Evolutionary conservation across 1,140 invertebrate species (phyloP).

Genomic region (Lithobius niger): DNA sequence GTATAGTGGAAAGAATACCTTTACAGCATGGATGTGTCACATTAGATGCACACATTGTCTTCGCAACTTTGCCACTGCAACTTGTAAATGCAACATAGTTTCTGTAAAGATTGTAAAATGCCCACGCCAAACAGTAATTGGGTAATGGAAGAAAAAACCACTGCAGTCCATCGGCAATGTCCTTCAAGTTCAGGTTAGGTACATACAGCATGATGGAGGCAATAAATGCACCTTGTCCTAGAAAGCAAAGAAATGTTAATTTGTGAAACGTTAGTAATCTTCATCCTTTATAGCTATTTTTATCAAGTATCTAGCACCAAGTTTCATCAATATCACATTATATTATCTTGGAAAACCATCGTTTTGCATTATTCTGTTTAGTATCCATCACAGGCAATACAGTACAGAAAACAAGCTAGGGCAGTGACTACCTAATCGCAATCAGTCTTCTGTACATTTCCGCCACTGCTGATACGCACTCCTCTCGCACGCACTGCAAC

Average conservation of each 20-base stretch:
- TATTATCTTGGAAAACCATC: too few species aligned
- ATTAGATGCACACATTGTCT: background rate
- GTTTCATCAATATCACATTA: too few species aligned
- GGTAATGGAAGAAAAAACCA: conserved; percentile 51
- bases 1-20: background rate
- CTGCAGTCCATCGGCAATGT: conserved; percentile 44
- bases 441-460: too few species aligned
- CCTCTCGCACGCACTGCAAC: too few species aligned
- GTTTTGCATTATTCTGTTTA: too few species aligned
- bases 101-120: conserved; percentile 40
- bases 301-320: too few species aligned
- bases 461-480: too few species aligned
- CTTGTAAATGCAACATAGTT: conserved; percentile 22
- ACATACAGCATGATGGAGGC: conserved; percentile 21
- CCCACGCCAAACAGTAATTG: conserved; percentile 50
- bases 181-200: conserved; percentile 39
- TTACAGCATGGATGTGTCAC: conserved; percentile 3
- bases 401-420: too few species aligned
- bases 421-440: too few species aligned
- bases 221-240: conserved; percentile 51
- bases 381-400: too few species aligned
- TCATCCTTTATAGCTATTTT: too few species aligned
- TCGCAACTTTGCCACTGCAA: background rate
- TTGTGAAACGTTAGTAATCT: background rate
- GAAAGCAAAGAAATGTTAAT: background rate